Evolutionary conservation across 2,797 vertebrate species (phyloP), one percentile per base, ranked within the genome.

Genomic region (Aeoliscus strigatus): DNA sequence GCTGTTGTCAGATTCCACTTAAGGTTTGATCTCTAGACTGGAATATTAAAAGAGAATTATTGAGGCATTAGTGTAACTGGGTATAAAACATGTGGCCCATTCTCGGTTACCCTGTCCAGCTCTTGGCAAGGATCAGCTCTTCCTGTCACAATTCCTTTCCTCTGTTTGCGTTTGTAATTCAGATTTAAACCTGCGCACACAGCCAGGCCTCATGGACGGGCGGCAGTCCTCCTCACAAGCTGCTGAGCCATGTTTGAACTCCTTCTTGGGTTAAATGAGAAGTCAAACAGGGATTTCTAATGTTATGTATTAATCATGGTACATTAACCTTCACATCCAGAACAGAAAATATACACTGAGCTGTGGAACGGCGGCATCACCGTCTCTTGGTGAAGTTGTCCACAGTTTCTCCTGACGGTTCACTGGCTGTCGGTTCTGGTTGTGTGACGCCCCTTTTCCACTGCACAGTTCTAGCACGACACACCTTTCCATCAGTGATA

Each of bases 101-200:
- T 44, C 24, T 40, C 9, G 8, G 14, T 38, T 2, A 5, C 24
- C 34, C 36, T 35, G 36, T 50, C 56, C 18, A 2, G 24, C 50
- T 14, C 50, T 51, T 70, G 26, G 26, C 38, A 43, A 24, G 23
- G 48, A 71, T 61, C 51, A 60, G 49, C 39, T 16, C 27, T 47
- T 28, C 39, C 49, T 31, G 39, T 59, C 40, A 46, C 9, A 32
- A 34, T 37, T 60, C 27, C 28, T 21, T 59, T 31, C 26, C 36
- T 73, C 60, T 53, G 41, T 69, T 78, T 77, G 60, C 39, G 4
- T 44, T 50, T 16, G 45, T 79, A 67, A 70, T 73, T 70, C 62
- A 53, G 11, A 64, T 52, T 53, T 70, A 78, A 81, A 75, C 67
- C 51, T 14, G 31, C 8, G 14, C 48, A 68, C 43, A 48, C 29